Evolutionary conservation across 2,113 vertebrate genomes (phyloP).

Genomic region (Natator depressus): DNA sequence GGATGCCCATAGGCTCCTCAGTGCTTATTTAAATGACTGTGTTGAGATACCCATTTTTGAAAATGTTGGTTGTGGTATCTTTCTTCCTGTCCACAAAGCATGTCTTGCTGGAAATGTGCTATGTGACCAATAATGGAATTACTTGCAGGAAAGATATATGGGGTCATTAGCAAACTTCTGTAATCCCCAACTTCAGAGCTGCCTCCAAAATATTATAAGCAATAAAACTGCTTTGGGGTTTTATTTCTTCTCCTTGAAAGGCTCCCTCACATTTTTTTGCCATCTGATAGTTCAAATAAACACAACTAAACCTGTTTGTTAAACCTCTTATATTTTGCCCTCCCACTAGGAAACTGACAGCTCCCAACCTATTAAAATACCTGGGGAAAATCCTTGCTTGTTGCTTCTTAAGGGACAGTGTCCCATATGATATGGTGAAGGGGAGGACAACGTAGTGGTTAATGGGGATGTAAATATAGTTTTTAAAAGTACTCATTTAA

Average conservation of each 20-base stretch:
- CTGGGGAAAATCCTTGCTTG: neutral
- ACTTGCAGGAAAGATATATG: neutral
- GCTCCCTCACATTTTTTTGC: neutral
- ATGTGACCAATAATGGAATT: neutral
- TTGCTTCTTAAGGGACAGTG: neutral
- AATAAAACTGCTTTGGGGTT: neutral
- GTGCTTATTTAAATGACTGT: neutral
- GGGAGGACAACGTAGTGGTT: no score
- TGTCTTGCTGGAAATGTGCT: rapidly evolving
- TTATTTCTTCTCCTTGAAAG: neutral
- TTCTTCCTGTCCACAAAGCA: neutral
- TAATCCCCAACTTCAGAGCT: neutral
- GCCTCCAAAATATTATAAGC: neutral
- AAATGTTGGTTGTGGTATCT: neutral
- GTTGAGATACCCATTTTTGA: neutral
- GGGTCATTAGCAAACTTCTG: neutral
- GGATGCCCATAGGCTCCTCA: neutral
- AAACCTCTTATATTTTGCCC: neutral
- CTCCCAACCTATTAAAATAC: neutral
- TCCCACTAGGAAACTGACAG: neutral
- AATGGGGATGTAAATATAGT: no score
- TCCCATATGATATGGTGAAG: neutral
- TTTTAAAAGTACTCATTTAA: no score
- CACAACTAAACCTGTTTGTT: neutral
- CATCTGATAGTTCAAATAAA: neutral